Evolutionary conservation across 64 coral and sea anemone species (phyloP), one percentile per base, ranked within the genome.

Genomic region (Montipora sp.): DNA sequence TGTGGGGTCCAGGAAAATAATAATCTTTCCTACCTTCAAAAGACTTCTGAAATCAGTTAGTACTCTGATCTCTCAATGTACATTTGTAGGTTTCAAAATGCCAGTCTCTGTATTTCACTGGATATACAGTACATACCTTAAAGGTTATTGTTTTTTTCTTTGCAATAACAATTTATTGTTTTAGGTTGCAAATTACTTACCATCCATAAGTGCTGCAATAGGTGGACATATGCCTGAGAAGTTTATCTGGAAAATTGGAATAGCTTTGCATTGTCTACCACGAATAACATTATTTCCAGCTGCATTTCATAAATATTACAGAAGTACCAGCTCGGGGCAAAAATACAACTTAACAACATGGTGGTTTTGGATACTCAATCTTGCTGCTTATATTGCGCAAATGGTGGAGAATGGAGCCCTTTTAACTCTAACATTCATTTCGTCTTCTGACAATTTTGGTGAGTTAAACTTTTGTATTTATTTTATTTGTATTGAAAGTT

Each of bases 101-200:
- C 36, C 36, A 36, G 36, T 36, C 36, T 36, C 36, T 36, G 36
- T 36, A 36, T 36, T 36, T 36, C 36, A 36, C 36, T 36, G 36
- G 36, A 36, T 36, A 36, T 36, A 36, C 36, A 36, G 36, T 36
- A 36, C 36, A 36, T 36, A 36, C 36, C 36, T 36, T 36, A 36
- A 36, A 36, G 36, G 36, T 36, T 36, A 36, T 36, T 36, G 36
- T 55, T 55, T 55, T 55, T 7, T 5, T 55, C 60, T 16, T 19
- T 63, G 60, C 13, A 3, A 14, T 63, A 8, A 57, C 1, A 57
- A 18, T 68, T 68, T 72, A 43, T 11, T 8, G 47, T 88, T 69
- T 77, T 89, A 99, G 98, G 98, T 99, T 81, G 78, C 91, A 57
- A 99, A 99, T 48, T 99, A 94, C 67, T 66, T 99, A 45, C 98